Base-by-base conservation (phyloP, 2,888 invertebrate species). In the Sinhomidia bicolor region DNA sequence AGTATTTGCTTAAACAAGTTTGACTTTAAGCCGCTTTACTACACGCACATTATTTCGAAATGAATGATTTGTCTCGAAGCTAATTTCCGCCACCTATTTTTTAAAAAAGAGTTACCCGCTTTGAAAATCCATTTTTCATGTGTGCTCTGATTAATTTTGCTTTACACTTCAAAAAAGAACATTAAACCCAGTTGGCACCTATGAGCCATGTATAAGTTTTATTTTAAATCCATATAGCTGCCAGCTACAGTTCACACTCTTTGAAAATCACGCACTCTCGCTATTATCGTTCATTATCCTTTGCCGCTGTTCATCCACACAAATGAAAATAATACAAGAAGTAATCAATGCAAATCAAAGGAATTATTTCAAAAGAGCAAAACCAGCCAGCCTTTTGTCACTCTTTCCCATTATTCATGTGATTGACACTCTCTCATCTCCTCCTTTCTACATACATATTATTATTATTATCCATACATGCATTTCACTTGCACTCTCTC, bases 361-460 rank as follows among this genome's bases (percentile, higher is more conserved):
- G 57, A 6, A 57, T 1, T 5, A 9, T 57, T 57, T 62, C 62
- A 62, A 62, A 62, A 32, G n/a, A n/a, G n/a, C n/a, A n/a, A n/a
- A n/a, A n/a, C n/a, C n/a, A n/a, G n/a, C n/a, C 14, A 62, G 32
- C n/a, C 32, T 32, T 60, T 62, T 62, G 62, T 62, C 62, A 62
- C 9, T 32, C 14, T 6, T 62, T 62, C 32, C 1, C 1, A 62
- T 62, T 62, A 62, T 3, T 29, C 62, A 5, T 62, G 32, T 62
- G 62, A 62, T 62, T 62, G 62, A 62, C 62, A 62, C 32, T 62
- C 62, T 41, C 5, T 14, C 17, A 1, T 3, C 1, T n/a, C 12
- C 9, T 44, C 9, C 44, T 44, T 3, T 1, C 44, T 44, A 1
- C 7, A 5, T 54, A 17, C 17, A 17, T 17, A 54, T 54, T 17